Percentiles rank a stretch among this genome's conserved stretches.
Evolutionary conservation across 2,113 vertebrate species (phyloP).

Genomic region (Calypte anna): DNA sequence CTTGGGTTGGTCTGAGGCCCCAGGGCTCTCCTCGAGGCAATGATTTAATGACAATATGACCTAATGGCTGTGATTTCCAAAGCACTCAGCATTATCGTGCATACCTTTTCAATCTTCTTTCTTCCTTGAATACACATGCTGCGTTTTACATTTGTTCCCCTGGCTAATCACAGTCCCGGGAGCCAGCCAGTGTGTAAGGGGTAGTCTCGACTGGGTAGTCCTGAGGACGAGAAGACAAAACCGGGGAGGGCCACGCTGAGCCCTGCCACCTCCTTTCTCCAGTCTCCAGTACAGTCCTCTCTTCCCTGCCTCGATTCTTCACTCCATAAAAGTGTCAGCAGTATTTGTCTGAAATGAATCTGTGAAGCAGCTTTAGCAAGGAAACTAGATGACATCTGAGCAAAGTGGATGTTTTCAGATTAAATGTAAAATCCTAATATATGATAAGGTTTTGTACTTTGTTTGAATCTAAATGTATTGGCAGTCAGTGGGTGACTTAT

Average conservation of each 20-base stretch:
- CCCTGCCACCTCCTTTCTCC: background rate
- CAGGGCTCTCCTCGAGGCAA: background rate
- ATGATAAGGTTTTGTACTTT: background rate
- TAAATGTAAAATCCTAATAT: background rate
- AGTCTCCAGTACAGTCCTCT: background rate
- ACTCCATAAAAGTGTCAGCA: background rate
- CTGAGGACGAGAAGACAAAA: background rate
- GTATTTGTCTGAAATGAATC: accelerated
- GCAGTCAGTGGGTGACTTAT: background rate
- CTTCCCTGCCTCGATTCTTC: background rate
- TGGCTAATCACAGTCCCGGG: background rate
- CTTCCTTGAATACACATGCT: background rate
- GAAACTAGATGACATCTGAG: background rate
- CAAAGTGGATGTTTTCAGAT: background rate
- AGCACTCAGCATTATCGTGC: background rate
- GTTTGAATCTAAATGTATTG: background rate
- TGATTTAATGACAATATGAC: background rate
- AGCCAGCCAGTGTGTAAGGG: background rate
- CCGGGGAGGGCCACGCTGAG: background rate
- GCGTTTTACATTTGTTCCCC: background rate
- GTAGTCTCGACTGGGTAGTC: background rate
- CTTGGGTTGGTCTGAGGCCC: background rate
- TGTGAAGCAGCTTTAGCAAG: background rate
- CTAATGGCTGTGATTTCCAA: slow-evolving; percentile 19
- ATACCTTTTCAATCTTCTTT: background rate